Evolutionary conservation across 2,113 vertebrate genomes (phyloP), one percentile per base, ranked within the genome.

Genomic region (Ibidorhyncha struthersii): DNA sequence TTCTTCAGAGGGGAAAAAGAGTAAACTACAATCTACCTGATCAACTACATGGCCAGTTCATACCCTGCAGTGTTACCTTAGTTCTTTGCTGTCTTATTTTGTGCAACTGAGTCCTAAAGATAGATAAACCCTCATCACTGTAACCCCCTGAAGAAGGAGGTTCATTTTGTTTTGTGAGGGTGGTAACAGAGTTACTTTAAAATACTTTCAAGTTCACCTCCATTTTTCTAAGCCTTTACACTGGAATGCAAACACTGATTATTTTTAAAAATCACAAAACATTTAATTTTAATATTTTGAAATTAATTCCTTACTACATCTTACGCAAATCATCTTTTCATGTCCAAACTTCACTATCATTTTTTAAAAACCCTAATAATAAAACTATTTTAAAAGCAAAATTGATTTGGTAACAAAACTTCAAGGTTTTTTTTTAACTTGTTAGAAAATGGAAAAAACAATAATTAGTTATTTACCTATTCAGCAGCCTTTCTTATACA

Each of bases 161-260:
- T 25, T 65, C 10, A 29, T 55, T 72, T 72, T 50, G 7, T 53
- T 76, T 41, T 40, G 18, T 71, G 29, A 55, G 8, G 5, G 10
- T 40, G 21, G 4, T 22, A 15, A 41, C 19, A 25, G 17, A 58
- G 14, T 19, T 40, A 63, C 11, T 41, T 45, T 14, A 41, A 66
- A 77, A 71, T 6, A 5, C 5, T 8, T 47, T 53, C 9, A 8
- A 89, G 21, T 49, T 72, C 45, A 43, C 21, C 16, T 45, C 18
- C 11, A 4, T 17, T 72, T 76, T 69, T 71, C 12, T 18, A 82
- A 26, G 16, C 12, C 12, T 20, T 29, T 38, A 22, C 20, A 53
- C 13, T 7, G 20, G 8, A 80, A 76, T 1, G 1, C 2, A 14
- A 55, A 59, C 4, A 12, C 0, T 2, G 56, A 5, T 7, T 47